Evolutionary conservation across 2,797 vertebrate species (phyloP).

Genomic region (Bradypodion pumilum): DNA sequence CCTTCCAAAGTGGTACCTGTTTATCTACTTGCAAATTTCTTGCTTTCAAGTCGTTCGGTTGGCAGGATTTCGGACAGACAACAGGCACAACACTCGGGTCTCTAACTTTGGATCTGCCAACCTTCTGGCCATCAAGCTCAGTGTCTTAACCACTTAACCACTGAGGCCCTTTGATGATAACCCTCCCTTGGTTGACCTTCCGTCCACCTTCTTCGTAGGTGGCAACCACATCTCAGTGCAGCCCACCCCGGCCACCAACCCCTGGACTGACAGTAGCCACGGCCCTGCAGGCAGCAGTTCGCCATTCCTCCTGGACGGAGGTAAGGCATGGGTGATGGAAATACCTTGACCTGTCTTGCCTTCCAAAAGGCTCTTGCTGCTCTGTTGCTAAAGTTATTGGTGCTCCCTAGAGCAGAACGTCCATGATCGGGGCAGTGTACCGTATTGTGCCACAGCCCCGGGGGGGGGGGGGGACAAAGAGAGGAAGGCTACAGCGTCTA

Average conservation of each 20-base stretch:
- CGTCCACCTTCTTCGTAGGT: slow-evolving; percentile 75
- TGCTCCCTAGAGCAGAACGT: neutral
- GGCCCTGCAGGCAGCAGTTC: slow-evolving; percentile 70
- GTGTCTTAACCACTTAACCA: too few relatives aligned
- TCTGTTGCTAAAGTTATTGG: neutral
- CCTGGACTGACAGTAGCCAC: slow-evolving; percentile 70
- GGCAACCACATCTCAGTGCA: slow-evolving; percentile 71
- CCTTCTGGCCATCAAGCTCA: too few relatives aligned
- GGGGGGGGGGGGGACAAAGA: too few relatives aligned
- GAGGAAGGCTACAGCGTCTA: neutral
- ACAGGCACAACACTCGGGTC: too few relatives aligned
- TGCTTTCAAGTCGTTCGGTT: too few relatives aligned
- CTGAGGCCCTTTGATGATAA: slow-evolving; percentile 42
- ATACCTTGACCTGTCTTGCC: slow-evolving; percentile 54
- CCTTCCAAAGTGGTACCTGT: too few relatives aligned
- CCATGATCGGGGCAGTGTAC: neutral
- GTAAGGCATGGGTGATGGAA: slow-evolving; percentile 66
- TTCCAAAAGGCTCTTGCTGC: slow-evolving; percentile 12
- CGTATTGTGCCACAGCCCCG: too few relatives aligned
- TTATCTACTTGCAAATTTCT: too few relatives aligned
- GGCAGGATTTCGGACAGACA: too few relatives aligned
- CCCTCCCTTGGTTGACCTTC: slow-evolving; percentile 58
- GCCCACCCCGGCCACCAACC: slow-evolving; percentile 67
- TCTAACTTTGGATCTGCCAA: too few relatives aligned
- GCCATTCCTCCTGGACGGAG: slow-evolving; percentile 76